phyloP scores from a whole-genome alignment of 2,888 invertebrate genomes.

The Netelia inedita region DNA sequence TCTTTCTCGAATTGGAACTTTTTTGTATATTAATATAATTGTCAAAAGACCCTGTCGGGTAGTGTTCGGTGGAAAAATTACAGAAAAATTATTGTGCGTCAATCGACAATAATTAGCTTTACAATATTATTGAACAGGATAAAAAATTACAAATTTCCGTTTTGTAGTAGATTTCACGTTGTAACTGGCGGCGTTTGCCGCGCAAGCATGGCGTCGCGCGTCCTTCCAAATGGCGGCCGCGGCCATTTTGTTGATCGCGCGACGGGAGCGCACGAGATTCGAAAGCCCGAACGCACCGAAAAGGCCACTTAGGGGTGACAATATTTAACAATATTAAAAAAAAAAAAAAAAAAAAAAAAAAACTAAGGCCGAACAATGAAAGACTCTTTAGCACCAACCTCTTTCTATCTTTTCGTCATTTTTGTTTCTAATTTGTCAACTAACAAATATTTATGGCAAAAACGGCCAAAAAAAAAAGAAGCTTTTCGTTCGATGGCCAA shows the following conservation, averaged over 20 bases:
- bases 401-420: conserved; percentile 24
- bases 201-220: conserved; percentile 26
- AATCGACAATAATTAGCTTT: conserved; percentile 7
- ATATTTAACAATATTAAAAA: conserved; percentile 1
- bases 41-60: not conserved
- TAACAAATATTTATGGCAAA: conserved; percentile 48
- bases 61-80: not conserved
- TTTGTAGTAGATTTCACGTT: not conserved
- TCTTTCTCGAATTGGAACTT: not conserved
- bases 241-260: conserved; percentile 7
- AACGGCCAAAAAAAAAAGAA: conserved; percentile 61
- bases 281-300: conserved; percentile 29
- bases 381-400: conserved; percentile 45
- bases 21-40: not conserved
- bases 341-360: conserved; percentile 17
- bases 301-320: conserved; percentile 64
- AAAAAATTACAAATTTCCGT: conserved; percentile 59
- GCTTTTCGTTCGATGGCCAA: conserved; percentile 39
- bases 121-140: conserved; percentile 7
- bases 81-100: not conserved
- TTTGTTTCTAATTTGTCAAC: conserved; percentile 4
- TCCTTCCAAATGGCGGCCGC: conserved; percentile 11
- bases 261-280: not conserved
- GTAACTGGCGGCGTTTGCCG: not conserved
- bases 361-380: conserved; percentile 52